These are phyloP conservation scores for Limanda limanda DNA, from an alignment of 2,113 vertebrate genomes.

Conservation along the genomic window DNA sequence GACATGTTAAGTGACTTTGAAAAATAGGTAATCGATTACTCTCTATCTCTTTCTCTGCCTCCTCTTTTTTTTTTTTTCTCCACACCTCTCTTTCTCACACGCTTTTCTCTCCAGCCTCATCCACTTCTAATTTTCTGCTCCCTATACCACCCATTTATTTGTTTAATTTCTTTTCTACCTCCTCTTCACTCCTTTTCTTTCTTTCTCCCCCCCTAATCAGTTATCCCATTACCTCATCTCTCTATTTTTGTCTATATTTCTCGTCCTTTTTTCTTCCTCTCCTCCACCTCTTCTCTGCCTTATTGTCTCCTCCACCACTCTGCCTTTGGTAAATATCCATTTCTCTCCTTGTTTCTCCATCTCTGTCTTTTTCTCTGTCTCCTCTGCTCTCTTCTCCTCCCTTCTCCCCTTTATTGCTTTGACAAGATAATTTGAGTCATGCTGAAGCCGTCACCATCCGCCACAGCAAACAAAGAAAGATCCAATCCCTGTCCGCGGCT, in stretches of 20 bases:
- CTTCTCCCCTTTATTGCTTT: constrained; percentile 74
- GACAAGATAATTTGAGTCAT: constrained; percentile 84
- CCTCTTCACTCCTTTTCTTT: constrained; percentile 38
- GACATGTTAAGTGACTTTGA: constrained; percentile 93
- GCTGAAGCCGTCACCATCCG: constrained; percentile 72
- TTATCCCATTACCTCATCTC: neutral
- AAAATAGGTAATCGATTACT: constrained; percentile 96
- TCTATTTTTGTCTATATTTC: constrained; percentile 2
- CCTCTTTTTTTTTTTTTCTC: neutral
- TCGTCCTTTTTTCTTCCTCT: neutral
- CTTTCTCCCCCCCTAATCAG: neutral
- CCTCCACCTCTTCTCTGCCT: neutral
- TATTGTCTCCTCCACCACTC: constrained; percentile 1
- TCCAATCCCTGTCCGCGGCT: constrained; percentile 70
- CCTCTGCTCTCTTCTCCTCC: neutral
- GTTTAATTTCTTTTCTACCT: constrained; percentile 39
- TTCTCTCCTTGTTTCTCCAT: constrained; percentile 47
- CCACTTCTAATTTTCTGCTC: constrained; percentile 42
- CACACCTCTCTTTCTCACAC: constrained; percentile 1
- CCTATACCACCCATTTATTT: constrained; percentile 31
- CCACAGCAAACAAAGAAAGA: constrained; percentile 78
- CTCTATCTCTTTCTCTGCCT: constrained; percentile 58
- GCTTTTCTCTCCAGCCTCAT: constrained; percentile 19
- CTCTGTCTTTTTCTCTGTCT: constrained; percentile 29
- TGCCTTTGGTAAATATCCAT: constrained; percentile 30